phyloP scores from a whole-genome alignment of 2,888 invertebrate genomes.

The Dascillus cervinus region DNA sequence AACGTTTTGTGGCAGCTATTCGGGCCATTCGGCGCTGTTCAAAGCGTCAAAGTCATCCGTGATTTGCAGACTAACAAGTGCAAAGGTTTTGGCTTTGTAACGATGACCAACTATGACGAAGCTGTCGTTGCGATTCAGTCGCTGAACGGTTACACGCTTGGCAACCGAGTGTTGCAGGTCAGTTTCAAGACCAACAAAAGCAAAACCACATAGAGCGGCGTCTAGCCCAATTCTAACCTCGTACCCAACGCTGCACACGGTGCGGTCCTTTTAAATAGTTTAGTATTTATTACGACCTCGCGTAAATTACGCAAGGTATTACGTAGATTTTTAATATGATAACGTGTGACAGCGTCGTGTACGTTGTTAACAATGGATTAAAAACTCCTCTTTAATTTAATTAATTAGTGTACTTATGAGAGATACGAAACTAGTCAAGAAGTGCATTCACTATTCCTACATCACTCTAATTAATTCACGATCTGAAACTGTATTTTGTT shows the following conservation, averaged over 20 bases:
- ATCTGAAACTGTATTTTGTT: constrained; percentile 21
- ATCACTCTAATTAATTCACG: constrained; percentile 33
- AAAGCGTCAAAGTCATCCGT: constrained; percentile 93
- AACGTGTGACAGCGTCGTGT: constrained; percentile 17
- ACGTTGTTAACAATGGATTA: constrained; percentile 8
- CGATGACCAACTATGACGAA: constrained; percentile 98
- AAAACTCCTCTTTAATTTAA: constrained; percentile 3
- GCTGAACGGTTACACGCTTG: constrained; percentile 91
- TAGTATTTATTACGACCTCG: constrained; percentile 13
- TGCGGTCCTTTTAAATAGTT: constrained; percentile 16
- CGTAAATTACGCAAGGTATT: background rate
- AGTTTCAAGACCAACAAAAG: constrained; percentile 94
- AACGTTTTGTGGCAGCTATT: constrained; percentile 90
- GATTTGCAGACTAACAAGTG: constrained; percentile 95
- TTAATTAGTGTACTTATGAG: constrained; percentile 35
- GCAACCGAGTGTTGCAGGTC: constrained; percentile 93
- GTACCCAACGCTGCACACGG: constrained; percentile 18
- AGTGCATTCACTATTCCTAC: constrained; percentile 42
- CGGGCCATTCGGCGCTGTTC: constrained; percentile 95
- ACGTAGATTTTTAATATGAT: constrained; percentile 16
- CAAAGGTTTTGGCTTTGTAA: constrained; percentile 97
- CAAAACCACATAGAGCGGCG: constrained; percentile 53
- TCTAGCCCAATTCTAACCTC: constrained; percentile 2
- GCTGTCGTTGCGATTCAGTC: constrained; percentile 94
- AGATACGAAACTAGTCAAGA: constrained; percentile 43